Conservation (phyloP, 2,113 vertebrate genomes). For the Pomatostomus ruficeps region DNA sequence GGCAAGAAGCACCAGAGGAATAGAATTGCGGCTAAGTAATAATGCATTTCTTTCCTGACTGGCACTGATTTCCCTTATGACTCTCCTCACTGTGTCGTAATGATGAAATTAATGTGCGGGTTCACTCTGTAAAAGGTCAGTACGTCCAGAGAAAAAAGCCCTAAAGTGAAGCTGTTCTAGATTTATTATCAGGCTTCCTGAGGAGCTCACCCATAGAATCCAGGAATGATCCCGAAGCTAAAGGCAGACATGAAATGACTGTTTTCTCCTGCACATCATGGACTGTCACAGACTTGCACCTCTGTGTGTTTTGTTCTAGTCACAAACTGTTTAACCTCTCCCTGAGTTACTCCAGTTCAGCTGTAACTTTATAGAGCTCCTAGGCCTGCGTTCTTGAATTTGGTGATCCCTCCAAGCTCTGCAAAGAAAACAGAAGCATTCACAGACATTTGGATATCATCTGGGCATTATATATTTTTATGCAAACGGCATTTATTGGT, state of each 20-base stretch:
- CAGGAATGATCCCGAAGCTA: not conserved
- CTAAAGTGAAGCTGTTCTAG: not conserved
- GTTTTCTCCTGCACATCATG: not conserved
- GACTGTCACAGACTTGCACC: not conserved
- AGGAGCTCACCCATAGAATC: not conserved
- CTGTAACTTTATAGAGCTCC: not conserved
- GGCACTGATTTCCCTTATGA: not conserved
- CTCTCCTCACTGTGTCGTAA: not conserved
- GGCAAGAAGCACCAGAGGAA: not conserved
- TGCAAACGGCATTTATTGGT: not conserved
- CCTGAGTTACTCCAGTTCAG: not conserved
- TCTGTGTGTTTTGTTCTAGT: not conserved
- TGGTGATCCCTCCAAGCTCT: not conserved
- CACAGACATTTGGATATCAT: not conserved
- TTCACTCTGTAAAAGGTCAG: constrained; percentile 5
- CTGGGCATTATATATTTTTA: not conserved
- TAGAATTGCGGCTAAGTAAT: not conserved
- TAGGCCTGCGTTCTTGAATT: not conserved
- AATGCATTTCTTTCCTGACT: not conserved
- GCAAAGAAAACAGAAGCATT: not conserved
- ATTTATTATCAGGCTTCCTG: not conserved
- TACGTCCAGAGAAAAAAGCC: not conserved
- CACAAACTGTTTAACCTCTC: not conserved
- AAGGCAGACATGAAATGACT: not conserved
- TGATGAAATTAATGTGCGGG: not conserved